Base-by-base conservation (phyloP, 2,113 vertebrate genomes). In the Campylorhamphus procurvoides region DNA sequence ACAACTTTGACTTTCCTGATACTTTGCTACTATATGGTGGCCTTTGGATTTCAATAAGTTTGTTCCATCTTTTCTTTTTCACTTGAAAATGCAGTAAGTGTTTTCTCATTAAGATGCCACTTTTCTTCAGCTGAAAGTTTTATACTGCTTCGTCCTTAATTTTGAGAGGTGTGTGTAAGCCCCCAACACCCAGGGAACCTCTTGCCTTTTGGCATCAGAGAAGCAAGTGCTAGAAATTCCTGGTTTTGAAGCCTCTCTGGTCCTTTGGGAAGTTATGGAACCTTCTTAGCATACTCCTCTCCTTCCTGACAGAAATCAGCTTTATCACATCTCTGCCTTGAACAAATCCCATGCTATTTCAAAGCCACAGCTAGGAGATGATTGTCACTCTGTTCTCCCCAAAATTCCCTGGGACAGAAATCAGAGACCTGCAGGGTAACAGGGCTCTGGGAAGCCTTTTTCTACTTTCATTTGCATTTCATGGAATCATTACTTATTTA, bases 391-490 rank as follows among this genome's bases (percentile, higher is more conserved):
- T 79, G 13, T 18, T 74, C 31, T 83, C 37, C 53, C 69, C 10
- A 62, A 55, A 90, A 72, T 44, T 59, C 13, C 3, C 19, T 0
- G 1, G 44, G 23, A 64, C 24, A 75, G 69, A 62, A 71, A 42
- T 74, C 35, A 22, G 68, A 73, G 69, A 81, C 29, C 66, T 89
- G 17, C 33, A 64, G 77, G 42, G 5, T 52, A 67, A 18, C 23
- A 58, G 44, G 25, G 15, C 42, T 80, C 15, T 76, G 37, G 31
- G 59, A 94, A 77, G 5, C 27, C 13, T 86, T 90, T 72, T 14
- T 83, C 42, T 59, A 4, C 10, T 77, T 91, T 71, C 11, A 67
- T 88, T 93, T 88, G 28, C 67, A 66, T 95, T 93, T 92, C 10
- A 7, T 58, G 63, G 53, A 58, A 50, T 81, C 49, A 12, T 76